Conservation (phyloP, 1,140 invertebrate genomes). For the Drosophila pandora region DNA sequence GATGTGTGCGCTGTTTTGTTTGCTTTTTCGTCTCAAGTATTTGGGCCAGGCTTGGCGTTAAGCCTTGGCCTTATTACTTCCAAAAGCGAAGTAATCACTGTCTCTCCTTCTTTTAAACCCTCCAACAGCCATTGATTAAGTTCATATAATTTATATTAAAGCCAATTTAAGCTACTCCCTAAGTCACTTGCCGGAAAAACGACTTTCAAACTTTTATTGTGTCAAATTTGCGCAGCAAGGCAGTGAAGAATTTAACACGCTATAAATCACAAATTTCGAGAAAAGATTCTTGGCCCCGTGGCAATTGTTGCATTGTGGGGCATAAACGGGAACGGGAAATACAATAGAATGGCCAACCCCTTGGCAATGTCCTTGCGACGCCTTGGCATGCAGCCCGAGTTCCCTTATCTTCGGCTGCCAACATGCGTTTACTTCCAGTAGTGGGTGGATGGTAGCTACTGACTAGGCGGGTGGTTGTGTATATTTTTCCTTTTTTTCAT, state of each 20-base stretch:
- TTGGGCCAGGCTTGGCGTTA: slow-evolving; percentile 2
- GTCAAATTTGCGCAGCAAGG: slow-evolving; percentile 64
- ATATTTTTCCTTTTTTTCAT: slow-evolving; percentile 7
- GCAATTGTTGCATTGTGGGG: slow-evolving; percentile 63
- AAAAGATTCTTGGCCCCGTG: slow-evolving; percentile 46
- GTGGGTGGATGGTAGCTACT: not conserved
- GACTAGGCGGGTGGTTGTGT: no score
- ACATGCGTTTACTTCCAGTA: slow-evolving; percentile 47
- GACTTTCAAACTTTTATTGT: slow-evolving; percentile 72
- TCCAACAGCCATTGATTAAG: slow-evolving; percentile 58
- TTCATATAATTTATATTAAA: slow-evolving; percentile 78
- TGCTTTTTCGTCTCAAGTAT: not conserved
- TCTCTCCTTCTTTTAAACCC: not conserved
- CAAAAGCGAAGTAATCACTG: no score
- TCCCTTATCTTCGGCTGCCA: slow-evolving; percentile 63
- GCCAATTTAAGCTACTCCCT: slow-evolving; percentile 57
- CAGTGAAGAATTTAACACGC: slow-evolving; percentile 81
- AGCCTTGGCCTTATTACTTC: not conserved
- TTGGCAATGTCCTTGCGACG: slow-evolving; percentile 76
- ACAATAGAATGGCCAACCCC: slow-evolving; percentile 47
- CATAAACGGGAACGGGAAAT: not conserved
- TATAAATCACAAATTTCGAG: slow-evolving; percentile 76
- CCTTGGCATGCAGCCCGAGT: slow-evolving; percentile 67
- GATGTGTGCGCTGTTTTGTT: slow-evolving; percentile 33
- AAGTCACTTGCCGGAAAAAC: not conserved